Percentiles rank a stretch among this genome's conserved stretches.
phyloP scores from a whole-genome alignment of 2,888 invertebrate species.

The Tetragonula carbonaria region DNA sequence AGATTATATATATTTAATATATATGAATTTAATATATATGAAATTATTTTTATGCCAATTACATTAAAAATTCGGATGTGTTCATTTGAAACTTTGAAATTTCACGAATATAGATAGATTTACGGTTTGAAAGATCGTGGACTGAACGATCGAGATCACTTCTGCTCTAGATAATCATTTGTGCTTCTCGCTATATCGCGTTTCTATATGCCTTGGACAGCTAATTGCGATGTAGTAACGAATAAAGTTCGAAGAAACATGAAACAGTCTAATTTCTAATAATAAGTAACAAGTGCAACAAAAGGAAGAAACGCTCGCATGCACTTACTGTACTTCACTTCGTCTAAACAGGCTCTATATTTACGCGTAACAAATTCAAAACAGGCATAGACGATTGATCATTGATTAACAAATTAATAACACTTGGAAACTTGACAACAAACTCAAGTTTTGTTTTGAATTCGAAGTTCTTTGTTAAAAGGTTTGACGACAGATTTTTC shows the following conservation, averaged over 20 bases:
- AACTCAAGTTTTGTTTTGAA: no score
- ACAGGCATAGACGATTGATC: neutral
- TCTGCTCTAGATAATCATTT: neutral
- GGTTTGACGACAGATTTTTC: no score
- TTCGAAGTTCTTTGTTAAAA: no score
- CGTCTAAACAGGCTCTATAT: neutral
- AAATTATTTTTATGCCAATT: no score
- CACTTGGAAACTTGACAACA: no score
- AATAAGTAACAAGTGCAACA: neutral
- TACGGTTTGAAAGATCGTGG: neutral
- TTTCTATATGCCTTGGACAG: neutral
- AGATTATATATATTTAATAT: no score
- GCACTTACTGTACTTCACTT: neutral
- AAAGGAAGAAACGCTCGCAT: neutral
- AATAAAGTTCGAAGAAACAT: neutral
- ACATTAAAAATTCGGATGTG: no score
- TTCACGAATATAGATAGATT: no score
- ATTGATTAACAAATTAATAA: neutral
- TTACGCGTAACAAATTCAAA: neutral
- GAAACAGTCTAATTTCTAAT: neutral
- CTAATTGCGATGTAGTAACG: neutral
- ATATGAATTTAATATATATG: no score
- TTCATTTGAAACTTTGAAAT: no score
- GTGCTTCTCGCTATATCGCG: neutral
- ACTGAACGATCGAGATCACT: neutral